These are phyloP conservation scores for Lasius platythorax DNA, from an alignment of 2,888 invertebrate genomes.

Conservation along the genomic window DNA sequence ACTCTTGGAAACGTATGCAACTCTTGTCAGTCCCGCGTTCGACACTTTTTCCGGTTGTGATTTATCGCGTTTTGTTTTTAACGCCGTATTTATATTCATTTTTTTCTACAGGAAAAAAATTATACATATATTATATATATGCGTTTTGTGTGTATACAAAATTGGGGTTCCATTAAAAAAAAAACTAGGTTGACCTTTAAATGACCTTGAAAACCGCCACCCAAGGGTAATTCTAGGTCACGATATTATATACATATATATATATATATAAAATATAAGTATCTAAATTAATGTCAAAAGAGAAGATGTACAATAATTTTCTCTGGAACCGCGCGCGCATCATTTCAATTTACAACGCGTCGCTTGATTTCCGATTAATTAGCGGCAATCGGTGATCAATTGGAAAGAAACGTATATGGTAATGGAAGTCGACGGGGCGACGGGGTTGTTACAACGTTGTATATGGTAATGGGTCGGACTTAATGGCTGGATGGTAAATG, in stretches of 20 bases:
- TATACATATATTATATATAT: no score
- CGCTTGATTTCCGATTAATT: conserved; percentile 28
- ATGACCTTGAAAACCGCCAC: no score
- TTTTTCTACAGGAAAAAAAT: background rate
- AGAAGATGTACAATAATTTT: background rate
- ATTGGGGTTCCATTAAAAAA: no score
- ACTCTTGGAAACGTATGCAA: conserved; percentile 40
- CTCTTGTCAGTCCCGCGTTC: conserved; percentile 23
- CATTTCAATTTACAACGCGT: background rate
- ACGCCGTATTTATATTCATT: conserved; percentile 23
- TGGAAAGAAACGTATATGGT: conserved; percentile 46
- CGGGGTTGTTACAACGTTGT: conserved; percentile 36
- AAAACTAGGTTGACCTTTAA: no score
- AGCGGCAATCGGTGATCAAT: conserved; percentile 43
- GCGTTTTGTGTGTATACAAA: no score
- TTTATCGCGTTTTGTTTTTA: conserved; percentile 4
- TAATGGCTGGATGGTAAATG: conserved; percentile 53
- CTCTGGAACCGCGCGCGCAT: background rate
- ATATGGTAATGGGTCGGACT: conserved; percentile 55
- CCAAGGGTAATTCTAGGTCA: no score
- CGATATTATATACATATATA: no score
- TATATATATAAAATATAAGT: background rate
- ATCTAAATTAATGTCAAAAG: background rate
- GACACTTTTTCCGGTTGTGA: conserved; percentile 2
- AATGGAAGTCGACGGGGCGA: conserved; percentile 43